phyloP scores from a whole-genome alignment of 2,797 vertebrate genomes.

The Aplochiton taeniatus region DNA sequence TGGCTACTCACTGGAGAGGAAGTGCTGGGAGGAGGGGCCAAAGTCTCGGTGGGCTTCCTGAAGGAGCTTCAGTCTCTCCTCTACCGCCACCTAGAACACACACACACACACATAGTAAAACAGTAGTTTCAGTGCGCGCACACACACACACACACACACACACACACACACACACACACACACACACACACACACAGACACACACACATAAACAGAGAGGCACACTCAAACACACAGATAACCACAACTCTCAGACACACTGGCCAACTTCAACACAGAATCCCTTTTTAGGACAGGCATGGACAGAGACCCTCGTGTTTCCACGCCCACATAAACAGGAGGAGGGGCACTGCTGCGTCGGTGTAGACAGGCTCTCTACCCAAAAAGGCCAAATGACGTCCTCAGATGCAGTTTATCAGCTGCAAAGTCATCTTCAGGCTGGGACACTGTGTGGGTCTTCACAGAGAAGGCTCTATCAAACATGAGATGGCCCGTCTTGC shows the following conservation, averaged over 20 bases:
- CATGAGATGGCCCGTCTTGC: too few species aligned
- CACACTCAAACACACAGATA: too few species aligned
- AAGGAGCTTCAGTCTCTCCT: conserved; percentile 90
- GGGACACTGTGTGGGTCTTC: too few species aligned
- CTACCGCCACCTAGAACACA: conserved; percentile 83
- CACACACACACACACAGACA: conserved; percentile 11
- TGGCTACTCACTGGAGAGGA: conserved; percentile 91
- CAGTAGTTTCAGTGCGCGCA: conserved; percentile 29
- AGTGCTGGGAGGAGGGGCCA: conserved; percentile 93
- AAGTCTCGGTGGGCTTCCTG: conserved; percentile 94
- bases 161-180: conserved; percentile 16
- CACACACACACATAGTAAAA: not conserved
- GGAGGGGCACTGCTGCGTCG: too few species aligned
- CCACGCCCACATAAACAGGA: not conserved
- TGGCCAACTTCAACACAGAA: too few species aligned
- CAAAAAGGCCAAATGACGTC: too few species aligned
- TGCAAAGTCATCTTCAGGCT: too few species aligned
- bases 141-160: conserved; percentile 6
- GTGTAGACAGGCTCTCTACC: too few species aligned
- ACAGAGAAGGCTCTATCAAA: too few species aligned
- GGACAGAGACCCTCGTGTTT: conserved; percentile 5
- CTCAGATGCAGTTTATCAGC: too few species aligned
- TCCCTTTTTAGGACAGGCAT: conserved; percentile 31
- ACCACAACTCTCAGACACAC: conserved; percentile 5
- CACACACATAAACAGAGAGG: conserved; percentile 2